Evolutionary conservation across 2,113 vertebrate species (phyloP), one percentile per base, ranked within the genome.

Genomic region (Tragelaphus buxtoni): DNA sequence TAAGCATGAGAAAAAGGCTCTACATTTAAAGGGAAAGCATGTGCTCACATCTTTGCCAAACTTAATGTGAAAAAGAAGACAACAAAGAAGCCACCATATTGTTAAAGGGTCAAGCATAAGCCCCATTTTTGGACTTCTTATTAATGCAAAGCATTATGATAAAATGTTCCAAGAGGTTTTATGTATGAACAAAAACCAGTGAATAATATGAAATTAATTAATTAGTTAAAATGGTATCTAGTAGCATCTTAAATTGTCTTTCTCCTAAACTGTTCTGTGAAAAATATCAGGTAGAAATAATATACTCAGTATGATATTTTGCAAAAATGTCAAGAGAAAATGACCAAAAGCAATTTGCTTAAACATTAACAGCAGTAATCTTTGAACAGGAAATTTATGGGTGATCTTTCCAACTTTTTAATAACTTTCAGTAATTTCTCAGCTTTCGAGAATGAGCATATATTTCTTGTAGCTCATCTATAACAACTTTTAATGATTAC

Each of bases 1-100:
- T 96, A 97, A 96, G 92, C 61, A 83, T 91, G 91, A 93, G 90
- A 95, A 83, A 86, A 87, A 91, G 56, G 89, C 72, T 92, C 55
- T 17, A 28, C 45, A 93, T 53, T 96, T 95, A 65, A 96, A 96
- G 88, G 49, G 60, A 81, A 94, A 89, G 35, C 86, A 28, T 93
- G 49, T 47, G 9, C 35, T 65, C 45, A 82, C 6, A 69, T 83
- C 79, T 96, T 92, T 87, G 69, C 56, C 81, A 95, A 91, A 93
- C 20, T 83, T 47, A 56, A 82, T 39, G 28, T 91, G 42, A 95
- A 95, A 82, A 94, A 58, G 42, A 90, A 69, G 53, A 56, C 9
- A 83, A 55, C 18, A 22, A 58, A 61, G 77, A 4, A 51, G 39
- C 1, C 2, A 13, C 4, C 11, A 51, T 49, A 55, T 88, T 63